Conservation (phyloP, 1,140 invertebrate genomes). For the Drosophila kohkoa region DNA sequence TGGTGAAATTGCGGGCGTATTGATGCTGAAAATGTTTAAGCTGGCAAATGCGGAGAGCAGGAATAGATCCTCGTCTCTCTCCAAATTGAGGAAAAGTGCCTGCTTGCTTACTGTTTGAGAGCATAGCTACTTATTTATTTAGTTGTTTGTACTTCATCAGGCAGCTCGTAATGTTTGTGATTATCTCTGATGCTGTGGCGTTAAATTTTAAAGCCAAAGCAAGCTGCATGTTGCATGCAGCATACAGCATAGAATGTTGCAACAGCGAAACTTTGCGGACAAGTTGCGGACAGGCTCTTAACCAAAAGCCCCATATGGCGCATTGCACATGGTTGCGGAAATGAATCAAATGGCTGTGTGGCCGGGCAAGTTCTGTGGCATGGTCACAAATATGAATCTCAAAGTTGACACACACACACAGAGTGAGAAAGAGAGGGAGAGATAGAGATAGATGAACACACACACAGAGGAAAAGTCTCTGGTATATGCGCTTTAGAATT, state of each 20-base stretch:
- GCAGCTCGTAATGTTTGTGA: conserved; percentile 72
- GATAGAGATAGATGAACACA: neutral
- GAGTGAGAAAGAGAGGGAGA: too few species aligned
- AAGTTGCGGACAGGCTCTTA: conserved; percentile 42
- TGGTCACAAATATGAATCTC: conserved; percentile 44
- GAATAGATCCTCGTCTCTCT: neutral
- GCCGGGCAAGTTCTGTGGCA: conserved; percentile 18
- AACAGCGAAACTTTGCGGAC: conserved; percentile 43
- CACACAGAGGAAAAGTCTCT: neutral
- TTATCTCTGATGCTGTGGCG: conserved; percentile 50
- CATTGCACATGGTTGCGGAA: conserved; percentile 59
- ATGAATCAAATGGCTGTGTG: conserved; percentile 71
- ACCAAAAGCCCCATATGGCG: conserved; percentile 32
- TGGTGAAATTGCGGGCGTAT: conserved; percentile 73
- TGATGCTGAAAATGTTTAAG: conserved; percentile 79
- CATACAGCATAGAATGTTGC: conserved; percentile 1
- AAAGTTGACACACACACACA: conserved; percentile 42
- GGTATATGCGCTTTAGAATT: conserved; percentile 56
- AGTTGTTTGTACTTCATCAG: conserved; percentile 77
- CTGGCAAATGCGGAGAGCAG: conserved; percentile 41
- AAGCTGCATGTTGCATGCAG: conserved; percentile 24
- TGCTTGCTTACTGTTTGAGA: neutral
- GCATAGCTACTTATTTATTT: conserved; percentile 64
- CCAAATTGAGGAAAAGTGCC: too few species aligned
- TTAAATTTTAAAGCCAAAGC: conserved; percentile 64